These are phyloP conservation scores for Coracopsis vasa DNA, from an alignment of 2,113 vertebrate genomes.

Conservation along the genomic window DNA sequence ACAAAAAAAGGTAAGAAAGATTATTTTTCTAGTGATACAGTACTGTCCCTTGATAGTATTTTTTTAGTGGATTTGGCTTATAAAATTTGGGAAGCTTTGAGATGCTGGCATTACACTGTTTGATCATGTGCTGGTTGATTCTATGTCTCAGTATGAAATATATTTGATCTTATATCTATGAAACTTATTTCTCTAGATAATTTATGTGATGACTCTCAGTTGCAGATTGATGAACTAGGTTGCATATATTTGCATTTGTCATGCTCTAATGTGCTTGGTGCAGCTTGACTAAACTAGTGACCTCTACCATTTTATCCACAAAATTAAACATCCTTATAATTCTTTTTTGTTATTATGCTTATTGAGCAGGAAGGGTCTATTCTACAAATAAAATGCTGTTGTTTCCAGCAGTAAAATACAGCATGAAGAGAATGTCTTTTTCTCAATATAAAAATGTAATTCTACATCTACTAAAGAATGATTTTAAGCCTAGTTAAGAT, in stretches of 20 bases:
- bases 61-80: not conserved
- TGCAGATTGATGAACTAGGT: not conserved
- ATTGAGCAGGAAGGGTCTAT: not conserved
- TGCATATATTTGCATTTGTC: conserved; percentile 18
- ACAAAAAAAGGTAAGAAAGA: not conserved
- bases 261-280: not conserved
- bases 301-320: not conserved
- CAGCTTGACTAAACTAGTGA: conserved; percentile 15
- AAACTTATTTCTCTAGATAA: conserved; percentile 30
- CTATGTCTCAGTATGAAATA: not conserved
- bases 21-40: not conserved
- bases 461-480: not conserved
- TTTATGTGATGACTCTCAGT: conserved; percentile 3
- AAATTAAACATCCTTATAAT: not conserved
- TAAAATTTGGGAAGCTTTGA: not conserved
- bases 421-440: not conserved
- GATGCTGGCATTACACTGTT: not conserved
- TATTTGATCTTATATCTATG: not conserved
- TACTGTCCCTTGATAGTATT: not conserved
- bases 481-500: not conserved
- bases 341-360: not conserved
- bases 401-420: not conserved
- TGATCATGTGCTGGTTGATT: conserved; percentile 2
- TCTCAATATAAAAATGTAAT: not conserved
- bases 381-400: not conserved